These are phyloP conservation scores for Ibycter americanus DNA, from an alignment of 2,797 vertebrate genomes.

Conservation along the genomic window DNA sequence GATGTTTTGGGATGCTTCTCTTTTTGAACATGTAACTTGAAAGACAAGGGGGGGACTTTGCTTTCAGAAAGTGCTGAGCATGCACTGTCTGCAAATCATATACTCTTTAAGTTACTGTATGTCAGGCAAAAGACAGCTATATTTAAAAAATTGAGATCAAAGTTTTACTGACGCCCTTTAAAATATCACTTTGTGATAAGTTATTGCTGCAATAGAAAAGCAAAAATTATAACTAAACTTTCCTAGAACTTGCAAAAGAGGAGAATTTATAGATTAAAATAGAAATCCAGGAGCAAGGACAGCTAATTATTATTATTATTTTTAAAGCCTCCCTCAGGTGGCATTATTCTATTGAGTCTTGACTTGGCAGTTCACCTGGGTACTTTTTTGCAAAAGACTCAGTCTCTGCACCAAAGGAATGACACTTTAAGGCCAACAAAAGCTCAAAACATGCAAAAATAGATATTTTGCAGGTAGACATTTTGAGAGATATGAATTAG, in stretches of 20 bases:
- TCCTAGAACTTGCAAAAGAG: neutral
- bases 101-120: neutral
- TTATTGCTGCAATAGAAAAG: neutral
- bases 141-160: slow-evolving; percentile 27
- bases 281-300: neutral
- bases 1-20: neutral
- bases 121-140: neutral
- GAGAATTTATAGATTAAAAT: neutral
- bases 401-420: neutral
- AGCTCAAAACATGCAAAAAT: neutral
- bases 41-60: neutral
- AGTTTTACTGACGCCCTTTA: slow-evolving; percentile 24
- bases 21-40: slow-evolving; percentile 12
- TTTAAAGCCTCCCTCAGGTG: neutral
- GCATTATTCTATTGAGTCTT: neutral
- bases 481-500: neutral
- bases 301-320: neutral
- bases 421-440: neutral
- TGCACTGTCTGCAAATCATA: neutral
- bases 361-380: neutral
- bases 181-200: neutral
- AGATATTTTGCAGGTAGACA: neutral
- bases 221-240: neutral
- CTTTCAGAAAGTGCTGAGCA: neutral
- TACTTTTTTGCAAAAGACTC: neutral